Base-by-base conservation (phyloP, 2,888 invertebrate species). In the Hydroisotoma schaefferi region DNA sequence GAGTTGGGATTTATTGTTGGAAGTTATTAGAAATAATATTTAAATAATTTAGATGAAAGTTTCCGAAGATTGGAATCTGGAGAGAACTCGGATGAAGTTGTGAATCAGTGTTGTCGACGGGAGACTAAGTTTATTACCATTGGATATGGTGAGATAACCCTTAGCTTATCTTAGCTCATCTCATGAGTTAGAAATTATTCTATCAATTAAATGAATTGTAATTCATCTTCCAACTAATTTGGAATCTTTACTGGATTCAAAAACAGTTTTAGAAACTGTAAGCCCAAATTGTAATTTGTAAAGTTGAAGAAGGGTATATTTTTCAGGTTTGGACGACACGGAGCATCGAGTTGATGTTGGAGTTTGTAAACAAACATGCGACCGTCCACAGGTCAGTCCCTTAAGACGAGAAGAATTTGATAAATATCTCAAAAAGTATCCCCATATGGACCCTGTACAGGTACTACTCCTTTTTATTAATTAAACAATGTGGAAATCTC, bases 91-190 rank as follows among this genome's bases (percentile, higher is more conserved):
- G 68, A 63, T 6, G 71, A 71, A 64, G 53, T 61, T 15, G 63
- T 69, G n/a, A 69, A 71, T 55, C 69, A 67, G 54, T 73, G 73
- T 51, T 73, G 73, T 29, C 63, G 61, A 26, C 51, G 73, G 28
- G 71, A 70, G 27, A 29, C 67, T 6, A 71, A 71, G 37, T 69
- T 62, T 49, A 57, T 71, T 10, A 65, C 71, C 2, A 61, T 73
- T 22, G 73, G 72, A 49, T 64, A 71, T 55, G 72, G 73, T 72
- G 57, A 61, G 63, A 44, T 29, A 6, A 6, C 12, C 6, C 8
- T 43, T 6, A 55, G 18, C 18, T 48, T 23, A 10, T 48, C 25
- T 23, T 25, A 12, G 12, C n/a, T n/a, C n/a, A n/a, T n/a, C n/a
- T n/a, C n/a, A n/a, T n/a, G n/a, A n/a, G n/a, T n/a, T n/a, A n/a